Evolutionary conservation across 2,797 vertebrate genomes (phyloP).

Genomic region (Coilia nasus): DNA sequence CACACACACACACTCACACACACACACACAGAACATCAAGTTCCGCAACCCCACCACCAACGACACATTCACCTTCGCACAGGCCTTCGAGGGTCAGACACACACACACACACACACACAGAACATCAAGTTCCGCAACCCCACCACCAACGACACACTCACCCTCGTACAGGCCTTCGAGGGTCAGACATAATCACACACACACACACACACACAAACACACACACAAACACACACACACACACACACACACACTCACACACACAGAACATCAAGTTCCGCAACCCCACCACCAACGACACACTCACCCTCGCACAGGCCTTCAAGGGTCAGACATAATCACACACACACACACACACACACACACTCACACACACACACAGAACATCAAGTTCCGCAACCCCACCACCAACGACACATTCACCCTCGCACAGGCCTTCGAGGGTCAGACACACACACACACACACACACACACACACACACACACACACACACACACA

Average conservation of each 20-base stretch:
- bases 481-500: not conserved
- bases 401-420: not conserved
- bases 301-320: not conserved
- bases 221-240: not conserved
- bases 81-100: conserved; percentile 1
- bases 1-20: too few relatives aligned
- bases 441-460: conserved; percentile 29
- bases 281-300: not conserved
- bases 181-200: conserved; percentile 16
- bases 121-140: too few relatives aligned
- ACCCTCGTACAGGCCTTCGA: conserved; percentile 11
- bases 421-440: not conserved
- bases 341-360: not conserved
- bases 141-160: not conserved
- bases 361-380: not conserved
- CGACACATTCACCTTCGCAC: conserved; percentile 16
- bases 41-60: conserved; percentile 80
- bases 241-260: not conserved
- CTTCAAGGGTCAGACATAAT: conserved; percentile 33
- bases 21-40: conserved; percentile 92
- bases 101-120: not conserved
- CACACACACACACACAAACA: not conserved
- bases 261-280: not conserved
- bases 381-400: too few relatives aligned
- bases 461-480: not conserved